A percentile compares a stretch with the other conserved stretches of the same genome.
These are phyloP conservation scores for Tetanocera ferruginea DNA, from an alignment of 2,888 invertebrate species.

Conservation along the genomic window DNA sequence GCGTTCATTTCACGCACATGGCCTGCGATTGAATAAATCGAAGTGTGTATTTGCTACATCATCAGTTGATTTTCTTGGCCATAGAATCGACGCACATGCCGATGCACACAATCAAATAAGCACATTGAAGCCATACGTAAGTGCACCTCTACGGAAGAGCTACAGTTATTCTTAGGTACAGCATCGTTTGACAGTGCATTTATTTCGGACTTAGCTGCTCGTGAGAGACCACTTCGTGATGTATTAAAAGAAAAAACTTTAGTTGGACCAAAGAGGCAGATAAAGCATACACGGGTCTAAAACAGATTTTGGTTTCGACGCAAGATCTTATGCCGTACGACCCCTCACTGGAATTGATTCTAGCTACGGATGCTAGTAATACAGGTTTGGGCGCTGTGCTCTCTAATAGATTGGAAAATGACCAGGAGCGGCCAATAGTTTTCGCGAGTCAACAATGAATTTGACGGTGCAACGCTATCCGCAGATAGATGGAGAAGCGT, in stretches of 20 bases:
- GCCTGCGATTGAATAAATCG: not conserved
- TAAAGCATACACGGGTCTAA: slow-evolving; percentile 1
- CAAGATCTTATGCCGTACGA: slow-evolving; percentile 35
- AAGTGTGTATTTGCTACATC: slow-evolving; percentile 36
- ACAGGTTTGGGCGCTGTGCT: slow-evolving; percentile 41
- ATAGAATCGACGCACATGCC: slow-evolving; percentile 34
- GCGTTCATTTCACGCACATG: slow-evolving; percentile 16
- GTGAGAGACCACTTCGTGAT: slow-evolving; percentile 21
- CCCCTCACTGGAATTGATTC: slow-evolving; percentile 12
- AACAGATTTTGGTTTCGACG: not conserved
- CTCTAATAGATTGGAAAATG: slow-evolving; percentile 24
- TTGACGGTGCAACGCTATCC: slow-evolving; percentile 40
- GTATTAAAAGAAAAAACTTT: slow-evolving; percentile 5
- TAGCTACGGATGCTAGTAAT: slow-evolving; percentile 40
- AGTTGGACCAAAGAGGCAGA: slow-evolving; percentile 15
- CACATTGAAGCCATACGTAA: slow-evolving; percentile 29
- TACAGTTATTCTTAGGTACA: slow-evolving; percentile 39
- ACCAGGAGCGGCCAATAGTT: slow-evolving; percentile 29
- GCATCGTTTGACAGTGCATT: slow-evolving; percentile 16
- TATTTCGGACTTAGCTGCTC: slow-evolving; percentile 16
- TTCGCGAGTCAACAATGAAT: slow-evolving; percentile 40
- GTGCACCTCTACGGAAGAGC: slow-evolving; percentile 26
- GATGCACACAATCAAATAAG: slow-evolving; percentile 36
- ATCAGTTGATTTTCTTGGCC: slow-evolving; percentile 37
- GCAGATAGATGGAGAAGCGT: slow-evolving; percentile 42